Conservation (phyloP, 2,113 vertebrate species). For the Notarius quadriscutis region DNA sequence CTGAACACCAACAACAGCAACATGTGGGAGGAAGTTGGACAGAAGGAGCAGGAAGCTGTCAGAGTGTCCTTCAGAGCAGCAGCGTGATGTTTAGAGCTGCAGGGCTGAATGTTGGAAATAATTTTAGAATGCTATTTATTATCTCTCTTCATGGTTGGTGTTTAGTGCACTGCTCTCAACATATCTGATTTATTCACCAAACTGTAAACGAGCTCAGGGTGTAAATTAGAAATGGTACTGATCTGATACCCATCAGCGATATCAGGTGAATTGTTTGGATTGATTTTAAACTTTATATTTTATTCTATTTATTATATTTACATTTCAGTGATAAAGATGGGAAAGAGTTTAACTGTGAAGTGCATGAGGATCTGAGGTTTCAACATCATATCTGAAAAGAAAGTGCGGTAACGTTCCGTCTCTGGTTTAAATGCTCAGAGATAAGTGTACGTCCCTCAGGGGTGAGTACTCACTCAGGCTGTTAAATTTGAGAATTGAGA, state of each 20-base stretch:
- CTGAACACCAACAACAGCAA: slow-evolving; percentile 6
- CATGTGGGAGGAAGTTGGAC: slow-evolving; percentile 32
- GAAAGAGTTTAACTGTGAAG: not conserved
- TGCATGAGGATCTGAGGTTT: not conserved
- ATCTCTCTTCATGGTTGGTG: not conserved
- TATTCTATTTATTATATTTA: too few relatives aligned
- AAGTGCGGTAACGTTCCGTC: not conserved
- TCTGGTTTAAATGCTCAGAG: not conserved
- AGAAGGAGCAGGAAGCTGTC: slow-evolving; percentile 34
- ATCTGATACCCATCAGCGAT: not conserved
- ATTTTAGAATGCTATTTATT: slow-evolving; percentile 20
- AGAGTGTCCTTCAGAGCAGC: slow-evolving; percentile 28
- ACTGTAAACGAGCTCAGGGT: not conserved
- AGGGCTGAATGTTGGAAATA: slow-evolving; percentile 21
- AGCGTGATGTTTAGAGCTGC: slow-evolving; percentile 19
- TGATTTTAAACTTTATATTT: too few relatives aligned
- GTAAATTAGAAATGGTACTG: not conserved
- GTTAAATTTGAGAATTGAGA: not conserved
- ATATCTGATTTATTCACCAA: not conserved
- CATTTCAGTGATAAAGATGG: not conserved
- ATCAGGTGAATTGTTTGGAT: not conserved
- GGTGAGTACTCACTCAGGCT: not conserved
- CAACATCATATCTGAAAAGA: not conserved
- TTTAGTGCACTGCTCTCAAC: not conserved
- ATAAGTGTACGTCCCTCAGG: not conserved